Conservation (phyloP, 2,888 invertebrate species). For the Lasioglossum villosulum region DNA sequence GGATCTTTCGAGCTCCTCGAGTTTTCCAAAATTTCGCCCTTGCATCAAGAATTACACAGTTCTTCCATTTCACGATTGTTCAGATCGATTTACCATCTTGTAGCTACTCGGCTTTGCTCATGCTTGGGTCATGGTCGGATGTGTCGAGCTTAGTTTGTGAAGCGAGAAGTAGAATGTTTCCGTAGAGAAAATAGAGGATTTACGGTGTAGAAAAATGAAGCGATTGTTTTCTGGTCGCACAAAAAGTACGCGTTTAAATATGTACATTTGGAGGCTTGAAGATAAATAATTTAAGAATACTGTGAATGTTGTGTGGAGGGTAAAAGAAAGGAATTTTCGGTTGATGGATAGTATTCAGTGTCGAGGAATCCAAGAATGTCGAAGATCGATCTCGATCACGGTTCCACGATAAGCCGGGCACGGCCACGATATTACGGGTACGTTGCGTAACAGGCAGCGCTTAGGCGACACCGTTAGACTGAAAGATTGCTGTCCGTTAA, state of each 20-base stretch:
- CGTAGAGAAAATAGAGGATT: neutral
- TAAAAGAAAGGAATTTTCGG: too few relatives aligned
- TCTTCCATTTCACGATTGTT: neutral
- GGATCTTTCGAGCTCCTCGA: neutral
- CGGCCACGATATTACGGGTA: constrained; percentile 41
- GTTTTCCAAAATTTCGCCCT: neutral
- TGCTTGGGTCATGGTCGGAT: neutral
- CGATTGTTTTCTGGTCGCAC: neutral
- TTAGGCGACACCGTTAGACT: constrained; percentile 56
- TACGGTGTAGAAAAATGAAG: neutral
- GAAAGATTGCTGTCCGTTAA: constrained; percentile 61
- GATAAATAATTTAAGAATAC: too few relatives aligned
- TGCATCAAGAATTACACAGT: neutral
- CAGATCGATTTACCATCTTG: neutral
- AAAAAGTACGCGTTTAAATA: neutral
- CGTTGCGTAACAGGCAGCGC: constrained; percentile 56
- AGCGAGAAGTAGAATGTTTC: neutral
- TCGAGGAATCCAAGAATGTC: too few relatives aligned
- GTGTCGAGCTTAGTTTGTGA: neutral
- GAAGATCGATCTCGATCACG: constrained; percentile 14
- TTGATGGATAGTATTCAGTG: too few relatives aligned
- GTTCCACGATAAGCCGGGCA: neutral
- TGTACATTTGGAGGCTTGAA: too few relatives aligned
- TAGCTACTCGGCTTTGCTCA: neutral
- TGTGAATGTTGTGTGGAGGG: too few relatives aligned